Evolutionary conservation across 2,888 invertebrate species (phyloP).

Genomic region (Clistopyga incitator): DNA sequence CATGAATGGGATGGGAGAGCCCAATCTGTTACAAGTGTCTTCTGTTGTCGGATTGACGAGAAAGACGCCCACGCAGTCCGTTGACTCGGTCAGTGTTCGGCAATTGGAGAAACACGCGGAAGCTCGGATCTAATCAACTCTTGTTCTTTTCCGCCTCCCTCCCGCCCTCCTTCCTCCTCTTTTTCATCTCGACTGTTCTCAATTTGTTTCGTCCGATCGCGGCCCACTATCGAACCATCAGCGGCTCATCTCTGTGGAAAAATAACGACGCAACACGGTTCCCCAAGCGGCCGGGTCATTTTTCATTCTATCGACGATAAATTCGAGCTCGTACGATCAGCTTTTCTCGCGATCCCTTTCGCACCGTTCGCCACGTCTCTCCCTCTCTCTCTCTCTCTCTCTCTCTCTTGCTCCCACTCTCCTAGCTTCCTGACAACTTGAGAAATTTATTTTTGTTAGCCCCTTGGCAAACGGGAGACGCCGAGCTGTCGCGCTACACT

Average conservation of each 20-base stretch:
- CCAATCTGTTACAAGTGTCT: slow-evolving; percentile 27
- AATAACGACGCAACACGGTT: slow-evolving; percentile 27
- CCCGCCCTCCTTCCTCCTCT: slow-evolving; percentile 20
- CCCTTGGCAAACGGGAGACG: slow-evolving; percentile 52
- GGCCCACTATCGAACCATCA: not conserved
- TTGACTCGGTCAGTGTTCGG: slow-evolving; percentile 30
- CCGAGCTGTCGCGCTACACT: slow-evolving; percentile 31
- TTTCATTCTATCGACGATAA: slow-evolving; percentile 53
- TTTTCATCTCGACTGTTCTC: not conserved
- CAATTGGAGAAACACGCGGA: slow-evolving; percentile 40
- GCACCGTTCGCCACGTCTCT: slow-evolving; percentile 2
- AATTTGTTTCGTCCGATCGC: slow-evolving; percentile 10
- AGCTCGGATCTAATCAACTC: slow-evolving; percentile 46
- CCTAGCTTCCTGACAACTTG: slow-evolving; percentile 11
- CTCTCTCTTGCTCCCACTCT: not conserved
- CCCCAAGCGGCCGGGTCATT: slow-evolving; percentile 11
- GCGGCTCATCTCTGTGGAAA: slow-evolving; percentile 18
- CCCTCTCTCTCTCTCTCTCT: too few species aligned
- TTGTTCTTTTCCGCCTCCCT: slow-evolving; percentile 37
- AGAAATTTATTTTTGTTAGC: slow-evolving; percentile 61
- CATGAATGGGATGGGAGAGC: not conserved
- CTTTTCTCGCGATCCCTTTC: slow-evolving; percentile 11
- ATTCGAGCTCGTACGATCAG: slow-evolving; percentile 28
- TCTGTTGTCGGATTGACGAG: slow-evolving; percentile 2
- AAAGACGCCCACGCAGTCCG: slow-evolving; percentile 11